Conservation (phyloP, 2,888 invertebrate genomes). For the Cheilosia urbana region DNA sequence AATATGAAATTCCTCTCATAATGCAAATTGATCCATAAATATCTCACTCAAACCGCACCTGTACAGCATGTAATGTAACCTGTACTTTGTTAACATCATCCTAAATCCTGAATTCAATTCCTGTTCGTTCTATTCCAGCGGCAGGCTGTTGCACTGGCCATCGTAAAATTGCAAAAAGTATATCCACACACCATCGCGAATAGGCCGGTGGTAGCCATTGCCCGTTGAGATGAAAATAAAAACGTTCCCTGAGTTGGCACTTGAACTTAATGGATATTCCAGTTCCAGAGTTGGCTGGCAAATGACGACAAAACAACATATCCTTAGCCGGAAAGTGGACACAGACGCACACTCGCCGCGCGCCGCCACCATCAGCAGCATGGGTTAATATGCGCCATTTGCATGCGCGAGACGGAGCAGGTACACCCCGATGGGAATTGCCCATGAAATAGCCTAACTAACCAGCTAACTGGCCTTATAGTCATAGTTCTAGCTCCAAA, state of each 20-base stretch:
- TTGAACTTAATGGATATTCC: conserved; percentile 70
- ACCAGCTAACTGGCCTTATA: conserved; percentile 61
- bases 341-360: not conserved
- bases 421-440: conserved; percentile 57
- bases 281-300: conserved; percentile 68
- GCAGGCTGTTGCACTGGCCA: conserved; percentile 14
- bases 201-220: conserved; percentile 27
- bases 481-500: conserved; percentile 63
- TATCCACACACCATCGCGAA: conserved; percentile 22
- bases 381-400: conserved; percentile 62
- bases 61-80: conserved; percentile 50
- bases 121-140: conserved; percentile 54
- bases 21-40: conserved; percentile 66
- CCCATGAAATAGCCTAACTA: conserved; percentile 68
- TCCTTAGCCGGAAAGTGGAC: conserved; percentile 35
- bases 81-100: conserved; percentile 66
- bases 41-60: conserved; percentile 64
- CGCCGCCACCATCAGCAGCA: not conserved
- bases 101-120: conserved; percentile 69
- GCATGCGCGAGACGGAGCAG: conserved; percentile 51
- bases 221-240: conserved; percentile 61
- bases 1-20: conserved; percentile 50
- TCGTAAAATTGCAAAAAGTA: conserved; percentile 65
- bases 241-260: conserved; percentile 63
- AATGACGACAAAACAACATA: conserved; percentile 68